Evolutionary conservation across 2,113 vertebrate species (phyloP), one percentile per base, ranked within the genome.

Genomic region (Triplophysa rosa): DNA sequence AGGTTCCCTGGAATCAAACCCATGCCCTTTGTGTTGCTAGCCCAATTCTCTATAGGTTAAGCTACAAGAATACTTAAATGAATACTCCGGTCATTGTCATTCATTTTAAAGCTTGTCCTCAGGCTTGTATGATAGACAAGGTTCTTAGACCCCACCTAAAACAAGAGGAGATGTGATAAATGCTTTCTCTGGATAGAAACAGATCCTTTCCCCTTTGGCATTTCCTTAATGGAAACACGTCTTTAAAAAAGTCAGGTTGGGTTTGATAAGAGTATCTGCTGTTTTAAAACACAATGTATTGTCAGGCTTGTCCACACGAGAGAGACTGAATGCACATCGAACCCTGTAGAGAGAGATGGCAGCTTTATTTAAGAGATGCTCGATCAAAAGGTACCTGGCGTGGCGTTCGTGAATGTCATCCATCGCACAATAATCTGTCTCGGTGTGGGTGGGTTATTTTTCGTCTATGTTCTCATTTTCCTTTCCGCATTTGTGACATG

Each of bases 111-210:
- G 67, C 16, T 7, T 40, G 62, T 65, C 75, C 17, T 61, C 71
- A 8, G 23, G 26, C 54, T 71, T 49, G 54, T 37, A 7, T 42
- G 45, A 69, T 63, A 77, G 61, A 47, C 42, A 23, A 69, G 26
- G 17, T 61, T 72, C 62, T 42, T 29, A 62, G 21, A 47, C 67
- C 23, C 58, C 79, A 63, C 24, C 63, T 77, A 37, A 21, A 71
- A 73, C 77, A 78, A 63, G 72, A 68, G 62, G 33, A 78, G 77
- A 79, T 84, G 84, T 75, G 84, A 90, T 79, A 83, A 82, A 89
- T 87, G 80, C 61, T 54, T 2, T 26, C 14, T 2, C 58, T 8
- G 47, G 33, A 8, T 52, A 67, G 67, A 58, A 33, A 67, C 19
- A 47, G 56, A 45, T 84, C 47, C 6, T 67, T 80, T 77, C 76